A percentile compares a stretch with the other conserved stretches of the same genome.
These are phyloP conservation scores for Pelodiscus sinensis DNA, from an alignment of 2,113 vertebrate species.

Conservation along the genomic window DNA sequence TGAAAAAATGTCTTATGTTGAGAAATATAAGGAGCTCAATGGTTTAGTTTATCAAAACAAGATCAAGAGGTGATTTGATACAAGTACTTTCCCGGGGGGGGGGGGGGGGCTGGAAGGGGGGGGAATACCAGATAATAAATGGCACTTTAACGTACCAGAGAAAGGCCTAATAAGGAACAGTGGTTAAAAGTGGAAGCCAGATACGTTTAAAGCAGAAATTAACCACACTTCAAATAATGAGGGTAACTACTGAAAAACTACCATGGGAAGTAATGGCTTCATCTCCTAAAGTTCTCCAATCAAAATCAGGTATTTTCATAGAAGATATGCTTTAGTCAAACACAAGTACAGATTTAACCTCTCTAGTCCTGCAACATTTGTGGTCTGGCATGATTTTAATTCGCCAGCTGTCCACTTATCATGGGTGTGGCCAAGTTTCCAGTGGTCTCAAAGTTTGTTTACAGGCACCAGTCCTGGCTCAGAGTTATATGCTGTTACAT, in stretches of 20 bases:
- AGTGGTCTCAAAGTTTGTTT: no score
- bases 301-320: not conserved
- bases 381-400: no score
- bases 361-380: no score
- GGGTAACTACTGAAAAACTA: not conserved
- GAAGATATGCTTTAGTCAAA: not conserved
- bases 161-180: not conserved
- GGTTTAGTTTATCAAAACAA: not conserved
- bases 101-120: no score
- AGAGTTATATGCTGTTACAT: no score
- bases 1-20: not conserved
- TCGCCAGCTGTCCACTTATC: no score
- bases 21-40: not conserved
- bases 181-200: not conserved
- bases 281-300: not conserved
- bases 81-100: not conserved
- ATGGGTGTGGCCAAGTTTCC: no score
- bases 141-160: not conserved
- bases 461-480: no score
- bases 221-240: not conserved
- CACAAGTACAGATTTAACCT: no score
- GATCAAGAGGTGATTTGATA: not conserved
- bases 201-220: not conserved
- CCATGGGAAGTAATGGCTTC: no score
- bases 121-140: not conserved